Base-by-base conservation (phyloP, 2,797 vertebrate genomes). In the Tiaroga cobitis region DNA sequence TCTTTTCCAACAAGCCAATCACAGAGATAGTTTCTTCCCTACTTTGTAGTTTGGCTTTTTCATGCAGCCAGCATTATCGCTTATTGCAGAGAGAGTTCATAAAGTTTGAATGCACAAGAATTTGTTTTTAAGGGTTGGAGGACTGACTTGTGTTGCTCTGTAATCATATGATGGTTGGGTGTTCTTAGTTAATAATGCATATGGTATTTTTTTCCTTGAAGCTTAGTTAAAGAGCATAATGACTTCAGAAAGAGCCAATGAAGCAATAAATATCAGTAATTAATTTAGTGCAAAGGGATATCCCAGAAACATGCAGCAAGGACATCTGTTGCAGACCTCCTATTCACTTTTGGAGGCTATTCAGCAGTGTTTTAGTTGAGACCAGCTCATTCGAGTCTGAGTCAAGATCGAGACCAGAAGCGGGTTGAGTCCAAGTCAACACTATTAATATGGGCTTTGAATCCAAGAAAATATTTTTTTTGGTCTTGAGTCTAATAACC, bases 1-100 rank as follows among this genome's bases (percentile, higher is more conserved):
- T 39, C 43, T 85, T 77, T 82, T 82, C 54, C 51, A 46, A 16
- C 37, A 72, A 77, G 11, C 37, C 24, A 74, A 82, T 73, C 39
- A n/a, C 10, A 26, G 32, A 72, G 34, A 78, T 46, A 0, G 70
- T 82, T 59, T 37, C 51, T 61, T 51, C 2, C 41, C 39, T 80
- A 56, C 39, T 18, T 84, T 21, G 11, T 39, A 32, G 29, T n/a
- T 8, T 76, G 65, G 37, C 16, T 24, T 61, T 79, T 80, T 80
- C 41, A 39, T n/a, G 21, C 34, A 51, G 24, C 63, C 26, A 29
- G 39, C 65, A 43, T 59, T 16, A 46, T 37, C 2, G 0, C 29
- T 37, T 46, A 78, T 19, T 32, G 72, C 34, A 49, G 32, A 32
- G 4, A 16, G 67, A 24, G 21, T 83, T 75, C 59, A 39, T 67